phyloP scores from a whole-genome alignment of 2,113 vertebrate species.

The Noctilio leporinus region DNA sequence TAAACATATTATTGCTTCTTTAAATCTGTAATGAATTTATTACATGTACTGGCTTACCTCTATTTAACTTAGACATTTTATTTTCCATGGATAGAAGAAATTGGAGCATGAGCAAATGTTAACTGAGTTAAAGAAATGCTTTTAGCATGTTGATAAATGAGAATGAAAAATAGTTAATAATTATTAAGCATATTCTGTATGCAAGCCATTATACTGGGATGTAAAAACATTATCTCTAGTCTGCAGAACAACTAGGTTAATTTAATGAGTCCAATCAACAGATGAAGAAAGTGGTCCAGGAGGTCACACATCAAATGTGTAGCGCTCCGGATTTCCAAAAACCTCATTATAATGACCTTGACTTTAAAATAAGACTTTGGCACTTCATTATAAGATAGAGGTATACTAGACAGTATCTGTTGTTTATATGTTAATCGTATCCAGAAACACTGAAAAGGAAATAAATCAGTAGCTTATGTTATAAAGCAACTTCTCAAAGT shows the following conservation, averaged over 20 bases:
- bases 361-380: background rate
- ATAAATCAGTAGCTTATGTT: background rate
- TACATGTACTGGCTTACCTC: background rate
- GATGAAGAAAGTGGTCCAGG: background rate
- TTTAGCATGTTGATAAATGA: background rate
- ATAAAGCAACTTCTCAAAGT: background rate
- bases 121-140: background rate
- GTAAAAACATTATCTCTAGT: background rate
- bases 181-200: background rate
- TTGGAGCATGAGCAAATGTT: background rate
- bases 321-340: background rate
- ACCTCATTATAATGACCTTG: background rate
- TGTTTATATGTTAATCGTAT: background rate
- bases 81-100: background rate
- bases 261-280: background rate
- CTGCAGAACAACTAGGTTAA: background rate
- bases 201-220: background rate
- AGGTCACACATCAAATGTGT: background rate
- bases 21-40: background rate
- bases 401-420: background rate
- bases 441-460: background rate
- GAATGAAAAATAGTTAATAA: background rate
- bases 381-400: background rate
- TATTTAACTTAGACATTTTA: background rate
- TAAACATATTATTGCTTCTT: background rate